Percentiles rank a stretch among this genome's conserved stretches.
These are phyloP conservation scores for Helogale parvula DNA, from an alignment of 2,113 vertebrate genomes.

Conservation along the genomic window DNA sequence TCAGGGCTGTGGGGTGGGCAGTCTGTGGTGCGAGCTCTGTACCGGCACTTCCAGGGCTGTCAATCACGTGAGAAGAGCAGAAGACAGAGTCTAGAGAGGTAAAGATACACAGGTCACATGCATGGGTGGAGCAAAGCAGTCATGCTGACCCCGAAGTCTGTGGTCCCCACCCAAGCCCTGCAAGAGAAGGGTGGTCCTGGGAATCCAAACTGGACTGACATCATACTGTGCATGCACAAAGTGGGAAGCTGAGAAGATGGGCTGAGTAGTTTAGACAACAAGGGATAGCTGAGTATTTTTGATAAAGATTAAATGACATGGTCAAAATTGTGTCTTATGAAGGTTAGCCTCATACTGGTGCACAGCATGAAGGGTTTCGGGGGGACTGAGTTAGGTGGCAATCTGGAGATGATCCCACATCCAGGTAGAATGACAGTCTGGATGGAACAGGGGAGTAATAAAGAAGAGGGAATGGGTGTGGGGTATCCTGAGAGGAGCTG, in stretches of 20 bases:
- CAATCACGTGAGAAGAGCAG: too few species aligned
- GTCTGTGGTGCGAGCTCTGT: neutral
- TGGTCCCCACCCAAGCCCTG: too few species aligned
- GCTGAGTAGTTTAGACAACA: neutral
- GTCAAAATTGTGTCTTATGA: neutral
- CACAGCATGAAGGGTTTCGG: neutral
- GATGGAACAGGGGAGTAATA: too few species aligned
- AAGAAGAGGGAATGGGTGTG: fast-evolving
- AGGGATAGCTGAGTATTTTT: neutral
- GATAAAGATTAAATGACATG: neutral
- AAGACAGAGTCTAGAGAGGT: neutral
- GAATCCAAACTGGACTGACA: neutral
- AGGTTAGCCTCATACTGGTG: neutral
- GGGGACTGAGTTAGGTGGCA: neutral
- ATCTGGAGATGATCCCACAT: neutral
- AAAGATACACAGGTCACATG: too few species aligned
- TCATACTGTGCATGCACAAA: fast-evolving
- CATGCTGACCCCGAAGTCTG: too few species aligned
- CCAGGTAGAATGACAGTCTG: neutral
- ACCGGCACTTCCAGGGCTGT: neutral
- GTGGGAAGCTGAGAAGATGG: neutral
- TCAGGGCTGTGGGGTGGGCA: neutral
- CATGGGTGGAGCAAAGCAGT: neutral
- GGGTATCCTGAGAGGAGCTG: neutral
- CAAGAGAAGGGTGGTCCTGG: neutral